Conservation (phyloP, 2,113 vertebrate species). For the Leptodactylus fuscus region DNA sequence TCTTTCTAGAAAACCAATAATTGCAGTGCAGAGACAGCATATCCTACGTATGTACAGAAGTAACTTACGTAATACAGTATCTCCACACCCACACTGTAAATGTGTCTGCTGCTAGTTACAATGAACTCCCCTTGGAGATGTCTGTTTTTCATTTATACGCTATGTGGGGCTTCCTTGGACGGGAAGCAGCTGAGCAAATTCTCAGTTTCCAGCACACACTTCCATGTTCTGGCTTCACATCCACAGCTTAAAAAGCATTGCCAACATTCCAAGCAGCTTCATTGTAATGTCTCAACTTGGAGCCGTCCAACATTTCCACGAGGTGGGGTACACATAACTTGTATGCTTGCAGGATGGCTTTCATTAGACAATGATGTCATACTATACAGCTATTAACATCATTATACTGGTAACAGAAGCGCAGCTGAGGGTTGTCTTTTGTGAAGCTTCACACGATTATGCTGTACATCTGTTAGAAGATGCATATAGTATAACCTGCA, state of each 20-base stretch:
- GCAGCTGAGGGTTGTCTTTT: background rate
- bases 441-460: background rate
- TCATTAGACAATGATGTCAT: conserved; percentile 23
- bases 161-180: conserved; percentile 32
- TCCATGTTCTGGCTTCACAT: background rate
- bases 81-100: conserved; percentile 28
- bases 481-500: background rate
- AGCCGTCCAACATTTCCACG: conserved; percentile 18
- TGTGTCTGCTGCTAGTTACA: conserved; percentile 26
- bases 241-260: conserved; percentile 3
- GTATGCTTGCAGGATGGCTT: conserved; percentile 30
- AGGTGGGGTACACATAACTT: conserved; percentile 19
- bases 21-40: background rate
- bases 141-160: conserved; percentile 53
- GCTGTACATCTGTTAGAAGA: background rate
- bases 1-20: background rate
- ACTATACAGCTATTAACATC: background rate
- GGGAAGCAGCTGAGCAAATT: conserved; percentile 39
- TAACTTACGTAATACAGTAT: background rate
- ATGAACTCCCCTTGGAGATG: conserved; percentile 15
- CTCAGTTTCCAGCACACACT: conserved; percentile 16
- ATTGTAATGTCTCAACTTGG: conserved; percentile 11
- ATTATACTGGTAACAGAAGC: background rate
- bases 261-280: conserved; percentile 28
- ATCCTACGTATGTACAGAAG: background rate